Evolutionary conservation across 2,888 invertebrate species (phyloP), one percentile per base, ranked within the genome.

Genomic region (Fabriciana adippe): DNA sequence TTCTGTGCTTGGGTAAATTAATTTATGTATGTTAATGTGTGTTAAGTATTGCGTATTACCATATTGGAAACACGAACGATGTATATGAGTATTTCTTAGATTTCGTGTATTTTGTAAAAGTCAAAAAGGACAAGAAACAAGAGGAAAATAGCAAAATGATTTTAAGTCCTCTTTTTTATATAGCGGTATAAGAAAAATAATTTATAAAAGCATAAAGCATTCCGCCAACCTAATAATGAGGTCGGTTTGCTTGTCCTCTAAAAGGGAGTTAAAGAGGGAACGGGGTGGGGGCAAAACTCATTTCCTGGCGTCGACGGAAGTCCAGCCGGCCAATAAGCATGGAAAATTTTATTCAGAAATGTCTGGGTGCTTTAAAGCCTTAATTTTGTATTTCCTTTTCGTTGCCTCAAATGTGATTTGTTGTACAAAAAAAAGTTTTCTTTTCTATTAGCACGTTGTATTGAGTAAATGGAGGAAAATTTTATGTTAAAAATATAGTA

Each of bases 301-400:
- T 92, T 92, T 92, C 92, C 92, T 84, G 84, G 78, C 79, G 85
- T 79, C 83, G 84, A 76, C 87, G 88, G 88, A 88, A 87, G 84
- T 78, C 80, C 75, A 81, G 83, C 80, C 82, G 82, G 82, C 85
- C 89, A 90, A 89, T 90, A 87, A 89, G 85, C 79, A 81, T 75
- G 75, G 82, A 88, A 88, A 88, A 88, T 86, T 83, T 82, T 84
- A 84, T 86, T 87, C 83, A 83, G 80, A 82, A 84, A 79, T 81
- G 79, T 80, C 83, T 84, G 75, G 75, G 79, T 75, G 78, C 79
- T 84, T 85, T 74, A 78, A 83, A 83, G 80, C 77, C 76, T 76
- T 79, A 83, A 87, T 87, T 87, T 84, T 80, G 80, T 82, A 77
- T 81, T 83, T 86, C 84, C 81, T 75, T 76, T 77, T 80, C 73